Percentiles rank a stretch among this genome's conserved stretches.
Evolutionary conservation across 2,797 vertebrate genomes (phyloP).

Genomic region (Vipera latastei): DNA sequence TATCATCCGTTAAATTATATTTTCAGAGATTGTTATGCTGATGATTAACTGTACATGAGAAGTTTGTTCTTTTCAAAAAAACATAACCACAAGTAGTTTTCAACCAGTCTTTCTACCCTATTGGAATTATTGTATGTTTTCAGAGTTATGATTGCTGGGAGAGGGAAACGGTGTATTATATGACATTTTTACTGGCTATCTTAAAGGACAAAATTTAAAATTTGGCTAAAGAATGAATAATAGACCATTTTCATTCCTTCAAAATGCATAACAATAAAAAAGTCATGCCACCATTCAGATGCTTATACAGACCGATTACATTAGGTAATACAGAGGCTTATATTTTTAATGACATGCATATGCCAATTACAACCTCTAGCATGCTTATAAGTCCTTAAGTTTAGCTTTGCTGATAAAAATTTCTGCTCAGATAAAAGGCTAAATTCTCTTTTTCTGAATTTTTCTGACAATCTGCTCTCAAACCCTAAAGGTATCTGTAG

Average conservation of each 20-base stretch:
- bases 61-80: neutral
- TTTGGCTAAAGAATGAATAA: neutral
- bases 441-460: neutral
- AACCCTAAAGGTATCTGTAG: neutral
- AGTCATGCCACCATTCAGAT: neutral
- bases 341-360: neutral
- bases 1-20: neutral
- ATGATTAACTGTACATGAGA: neutral
- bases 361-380: neutral
- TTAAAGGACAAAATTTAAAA: conserved; percentile 40
- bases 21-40: neutral
- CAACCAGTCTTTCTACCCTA: neutral
- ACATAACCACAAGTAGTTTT: neutral
- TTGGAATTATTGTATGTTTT: neutral
- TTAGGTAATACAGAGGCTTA: neutral
- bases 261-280: neutral
- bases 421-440: too few relatives aligned
- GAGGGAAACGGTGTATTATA: neutral
- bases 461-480: neutral
- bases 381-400: neutral
- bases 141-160: neutral
- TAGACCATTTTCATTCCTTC: neutral
- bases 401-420: neutral
- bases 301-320: neutral
- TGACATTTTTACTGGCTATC: conserved; percentile 18